Evolutionary conservation across 2,797 vertebrate species (phyloP).

Genomic region (Prionace glauca): DNA sequence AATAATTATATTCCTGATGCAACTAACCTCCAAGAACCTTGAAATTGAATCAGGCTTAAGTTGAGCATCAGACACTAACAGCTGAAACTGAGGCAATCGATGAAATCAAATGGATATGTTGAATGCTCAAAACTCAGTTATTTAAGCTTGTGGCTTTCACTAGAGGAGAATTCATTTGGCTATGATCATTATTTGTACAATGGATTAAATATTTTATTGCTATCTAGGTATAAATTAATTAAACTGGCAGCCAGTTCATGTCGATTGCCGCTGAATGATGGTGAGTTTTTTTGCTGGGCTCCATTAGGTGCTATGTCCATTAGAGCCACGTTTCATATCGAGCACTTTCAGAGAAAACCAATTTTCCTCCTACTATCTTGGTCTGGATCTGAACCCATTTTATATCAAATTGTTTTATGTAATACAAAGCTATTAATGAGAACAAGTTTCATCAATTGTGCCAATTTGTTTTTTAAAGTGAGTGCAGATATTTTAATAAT

Average conservation of each 20-base stretch:
- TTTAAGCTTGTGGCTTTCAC: not conserved
- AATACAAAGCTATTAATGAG: not conserved
- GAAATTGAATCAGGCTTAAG: not conserved
- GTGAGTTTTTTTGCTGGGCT: not conserved
- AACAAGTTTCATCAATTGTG: too few species aligned
- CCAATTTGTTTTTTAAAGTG: not conserved
- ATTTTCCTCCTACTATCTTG: not conserved
- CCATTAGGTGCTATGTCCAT: not conserved
- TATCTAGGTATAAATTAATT: not conserved
- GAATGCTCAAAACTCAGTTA: not conserved
- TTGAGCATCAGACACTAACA: not conserved
- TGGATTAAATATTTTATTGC: not conserved
- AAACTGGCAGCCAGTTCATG: not conserved
- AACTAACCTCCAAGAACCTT: not conserved
- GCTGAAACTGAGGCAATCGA: not conserved
- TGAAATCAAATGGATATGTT: not conserved
- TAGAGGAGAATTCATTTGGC: not conserved
- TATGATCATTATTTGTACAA: constrained; percentile 29
- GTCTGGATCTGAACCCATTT: not conserved
- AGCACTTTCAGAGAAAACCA: not conserved
- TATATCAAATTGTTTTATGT: not conserved
- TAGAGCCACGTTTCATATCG: not conserved
- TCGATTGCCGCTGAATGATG: not conserved
- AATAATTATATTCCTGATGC: not conserved
- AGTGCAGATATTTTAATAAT: not conserved